A percentile compares a stretch with the other conserved stretches of the same genome.
Conservation (phyloP, 2,113 vertebrate genomes). For the Myrmecophaga tridactyla region DNA sequence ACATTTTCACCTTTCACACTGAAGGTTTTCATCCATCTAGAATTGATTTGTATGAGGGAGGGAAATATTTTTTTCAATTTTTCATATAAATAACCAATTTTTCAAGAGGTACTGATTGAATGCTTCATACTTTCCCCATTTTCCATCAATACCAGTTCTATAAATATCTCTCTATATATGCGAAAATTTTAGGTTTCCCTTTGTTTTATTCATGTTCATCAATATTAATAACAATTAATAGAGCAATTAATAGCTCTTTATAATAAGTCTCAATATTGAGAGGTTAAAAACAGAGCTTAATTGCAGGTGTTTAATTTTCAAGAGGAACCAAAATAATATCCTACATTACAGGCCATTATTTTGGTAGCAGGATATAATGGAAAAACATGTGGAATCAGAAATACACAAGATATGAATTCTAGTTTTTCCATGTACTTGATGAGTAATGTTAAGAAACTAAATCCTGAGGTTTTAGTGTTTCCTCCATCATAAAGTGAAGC, state of each 20-base stretch:
- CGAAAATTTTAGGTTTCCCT: neutral
- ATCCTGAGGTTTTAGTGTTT: neutral
- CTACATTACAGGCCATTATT: rapidly evolving
- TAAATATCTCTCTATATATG: neutral
- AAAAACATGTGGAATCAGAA: neutral
- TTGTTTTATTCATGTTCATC: neutral
- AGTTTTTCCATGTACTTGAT: neutral
- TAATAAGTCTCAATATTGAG: neutral
- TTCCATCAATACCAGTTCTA: neutral
- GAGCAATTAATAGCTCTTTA: neutral
- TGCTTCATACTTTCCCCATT: rapidly evolving
- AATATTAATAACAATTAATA: neutral
- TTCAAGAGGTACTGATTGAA: neutral
- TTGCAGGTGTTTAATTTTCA: neutral
- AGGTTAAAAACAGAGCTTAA: neutral
- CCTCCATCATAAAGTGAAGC: neutral
- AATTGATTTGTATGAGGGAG: neutral
- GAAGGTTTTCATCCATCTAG: neutral
- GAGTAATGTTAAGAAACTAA: neutral
- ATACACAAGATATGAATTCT: neutral
- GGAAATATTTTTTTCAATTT: neutral
- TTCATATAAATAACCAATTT: neutral
- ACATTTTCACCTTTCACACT: neutral
- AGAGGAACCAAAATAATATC: neutral
- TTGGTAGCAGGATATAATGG: rapidly evolving